A percentile compares a stretch with the other conserved stretches of the same genome.
Conservation (phyloP, 2,888 invertebrate genomes). For the Limnephilus auricula region DNA sequence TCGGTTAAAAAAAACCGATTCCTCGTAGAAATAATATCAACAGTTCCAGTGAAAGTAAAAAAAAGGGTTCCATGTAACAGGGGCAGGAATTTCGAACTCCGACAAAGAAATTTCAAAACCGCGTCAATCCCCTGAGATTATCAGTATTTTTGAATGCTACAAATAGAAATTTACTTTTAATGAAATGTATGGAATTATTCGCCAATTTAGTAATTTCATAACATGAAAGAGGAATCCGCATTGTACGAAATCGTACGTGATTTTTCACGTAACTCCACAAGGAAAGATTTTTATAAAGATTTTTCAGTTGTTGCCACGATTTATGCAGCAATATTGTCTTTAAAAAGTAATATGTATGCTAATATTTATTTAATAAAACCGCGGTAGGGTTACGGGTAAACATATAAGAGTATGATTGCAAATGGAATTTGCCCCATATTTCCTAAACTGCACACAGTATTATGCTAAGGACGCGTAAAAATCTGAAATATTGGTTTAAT, state of each 20-base stretch:
- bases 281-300: no score
- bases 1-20: no score
- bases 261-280: not conserved
- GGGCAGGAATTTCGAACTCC: no score
- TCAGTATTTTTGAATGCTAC: no score
- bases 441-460: constrained; percentile 40
- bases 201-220: not conserved
- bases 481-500: constrained; percentile 47
- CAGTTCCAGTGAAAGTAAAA: no score
- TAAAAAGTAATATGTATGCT: not conserved
- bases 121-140: no score
- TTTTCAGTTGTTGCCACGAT: not conserved
- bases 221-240: not conserved
- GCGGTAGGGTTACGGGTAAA: not conserved
- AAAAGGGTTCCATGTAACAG: no score
- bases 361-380: constrained; percentile 2
- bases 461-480: constrained; percentile 45
- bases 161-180: no score
- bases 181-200: no score
- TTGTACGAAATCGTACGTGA: not conserved
- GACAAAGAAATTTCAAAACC: no score
- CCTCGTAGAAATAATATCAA: no score
- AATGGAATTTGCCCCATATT: not conserved
- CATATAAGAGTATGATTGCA: constrained; percentile 17
- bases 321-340: not conserved